phyloP scores from a whole-genome alignment of 2,113 vertebrate genomes.

The Crotalus horridus region DNA sequence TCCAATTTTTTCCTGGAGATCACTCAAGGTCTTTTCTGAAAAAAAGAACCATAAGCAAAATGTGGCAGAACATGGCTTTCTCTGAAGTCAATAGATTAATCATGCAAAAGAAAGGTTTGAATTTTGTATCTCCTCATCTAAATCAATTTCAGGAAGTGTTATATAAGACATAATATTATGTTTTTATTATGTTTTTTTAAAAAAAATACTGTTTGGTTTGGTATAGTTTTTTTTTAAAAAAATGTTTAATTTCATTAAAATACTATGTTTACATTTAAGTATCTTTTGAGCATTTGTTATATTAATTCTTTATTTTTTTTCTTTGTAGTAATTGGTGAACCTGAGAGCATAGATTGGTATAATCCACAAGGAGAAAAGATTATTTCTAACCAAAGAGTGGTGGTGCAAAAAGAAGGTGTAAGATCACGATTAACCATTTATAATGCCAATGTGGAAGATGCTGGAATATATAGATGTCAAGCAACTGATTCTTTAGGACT shows the following conservation, averaged over 20 bases:
- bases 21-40: background rate
- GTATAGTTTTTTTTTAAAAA: background rate
- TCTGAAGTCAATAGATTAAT: background rate
- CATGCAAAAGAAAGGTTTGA: background rate
- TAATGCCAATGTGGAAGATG: constrained; percentile 93
- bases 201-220: background rate
- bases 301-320: constrained; percentile 20
- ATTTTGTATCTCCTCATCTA: background rate
- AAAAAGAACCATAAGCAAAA: background rate
- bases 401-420: constrained; percentile 85
- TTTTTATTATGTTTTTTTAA: background rate
- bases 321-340: constrained; percentile 85
- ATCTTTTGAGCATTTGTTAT: background rate
- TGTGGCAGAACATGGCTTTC: background rate
- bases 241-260: background rate
- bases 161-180: no score
- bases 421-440: constrained; percentile 93
- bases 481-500: constrained; percentile 84
- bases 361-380: constrained; percentile 95
- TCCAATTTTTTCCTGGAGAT: background rate
- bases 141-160: background rate
- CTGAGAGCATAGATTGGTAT: constrained; percentile 91
- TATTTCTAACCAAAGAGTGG: constrained; percentile 78
- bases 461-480: constrained; percentile 95
- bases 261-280: background rate